phyloP scores from a whole-genome alignment of 2,797 vertebrate species.

The Mormyrus hasselquistii region DNA sequence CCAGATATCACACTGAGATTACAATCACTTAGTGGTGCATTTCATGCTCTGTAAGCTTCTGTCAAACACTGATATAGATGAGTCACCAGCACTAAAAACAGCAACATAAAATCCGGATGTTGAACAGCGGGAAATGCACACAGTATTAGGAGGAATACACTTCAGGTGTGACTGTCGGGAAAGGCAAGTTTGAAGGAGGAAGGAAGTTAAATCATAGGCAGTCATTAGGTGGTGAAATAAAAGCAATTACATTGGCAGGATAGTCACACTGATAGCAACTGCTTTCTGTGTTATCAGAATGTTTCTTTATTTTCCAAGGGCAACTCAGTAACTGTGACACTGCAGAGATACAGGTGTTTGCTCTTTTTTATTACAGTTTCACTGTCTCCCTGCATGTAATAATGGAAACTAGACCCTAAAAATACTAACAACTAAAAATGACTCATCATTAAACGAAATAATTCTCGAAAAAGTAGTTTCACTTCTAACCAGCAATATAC shows the following conservation, averaged over 20 bases:
- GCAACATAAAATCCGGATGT: neutral
- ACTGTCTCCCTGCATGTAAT: neutral
- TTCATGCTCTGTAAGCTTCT: neutral
- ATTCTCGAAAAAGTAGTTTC: neutral
- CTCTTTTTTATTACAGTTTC: neutral
- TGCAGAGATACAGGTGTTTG: neutral
- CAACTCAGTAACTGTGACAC: neutral
- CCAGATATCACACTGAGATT: neutral
- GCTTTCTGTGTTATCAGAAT: neutral
- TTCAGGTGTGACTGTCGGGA: neutral
- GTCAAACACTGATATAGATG: neutral
- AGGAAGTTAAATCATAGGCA: neutral
- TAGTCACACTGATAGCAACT: neutral
- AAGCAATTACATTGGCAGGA: neutral
- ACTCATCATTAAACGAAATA: neutral
- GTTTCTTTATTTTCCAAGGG: neutral
- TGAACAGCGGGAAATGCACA: neutral
- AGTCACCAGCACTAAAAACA: constrained; percentile 5
- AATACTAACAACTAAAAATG: neutral
- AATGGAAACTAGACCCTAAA: neutral
- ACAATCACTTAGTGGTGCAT: neutral
- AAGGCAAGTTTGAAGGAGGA: neutral
- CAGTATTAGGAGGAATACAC: neutral
- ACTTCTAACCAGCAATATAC: neutral
- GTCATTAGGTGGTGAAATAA: neutral